phyloP scores from a whole-genome alignment of 2,888 invertebrate species.

The Charanyca ferruginea region DNA sequence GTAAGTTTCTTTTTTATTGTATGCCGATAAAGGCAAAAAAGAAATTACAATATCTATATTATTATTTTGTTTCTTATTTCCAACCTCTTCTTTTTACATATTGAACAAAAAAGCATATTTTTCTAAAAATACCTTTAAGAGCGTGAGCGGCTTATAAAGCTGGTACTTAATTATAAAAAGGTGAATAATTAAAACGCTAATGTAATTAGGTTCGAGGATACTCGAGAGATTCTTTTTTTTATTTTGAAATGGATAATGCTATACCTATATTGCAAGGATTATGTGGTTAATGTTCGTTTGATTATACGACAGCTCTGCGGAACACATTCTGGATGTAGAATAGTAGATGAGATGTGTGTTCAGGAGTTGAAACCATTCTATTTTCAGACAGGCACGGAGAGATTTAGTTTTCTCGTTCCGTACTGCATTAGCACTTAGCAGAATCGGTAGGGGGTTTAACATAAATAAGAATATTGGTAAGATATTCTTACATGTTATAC shows the following conservation, averaged over 20 bases:
- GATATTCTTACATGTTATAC: neutral
- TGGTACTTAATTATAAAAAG: constrained; percentile 1
- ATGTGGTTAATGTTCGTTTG: neutral
- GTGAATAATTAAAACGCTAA: constrained; percentile 33
- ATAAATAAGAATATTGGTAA: neutral
- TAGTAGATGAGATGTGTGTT: constrained; percentile 7
- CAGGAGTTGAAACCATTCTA: constrained; percentile 11
- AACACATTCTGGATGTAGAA: neutral
- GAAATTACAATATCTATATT: neutral
- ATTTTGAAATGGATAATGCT: neutral
- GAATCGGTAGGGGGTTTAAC: constrained; percentile 10
- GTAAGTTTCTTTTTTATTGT: neutral
- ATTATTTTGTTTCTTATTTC: too few species aligned
- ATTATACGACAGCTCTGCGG: neutral
- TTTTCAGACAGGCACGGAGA: constrained; percentile 10
- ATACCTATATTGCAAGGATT: neutral
- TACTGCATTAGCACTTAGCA: neutral
- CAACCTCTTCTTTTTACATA: neutral
- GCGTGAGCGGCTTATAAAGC: constrained; percentile 11
- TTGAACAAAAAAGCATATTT: neutral
- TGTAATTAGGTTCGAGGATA: constrained; percentile 16
- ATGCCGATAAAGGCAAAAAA: neutral
- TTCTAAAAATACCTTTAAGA: neutral
- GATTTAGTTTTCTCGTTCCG: constrained; percentile 10
- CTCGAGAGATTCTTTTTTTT: neutral